These are phyloP conservation scores for Drosophila bocqueti DNA, from an alignment of 1,140 invertebrate species.

Conservation along the genomic window DNA sequence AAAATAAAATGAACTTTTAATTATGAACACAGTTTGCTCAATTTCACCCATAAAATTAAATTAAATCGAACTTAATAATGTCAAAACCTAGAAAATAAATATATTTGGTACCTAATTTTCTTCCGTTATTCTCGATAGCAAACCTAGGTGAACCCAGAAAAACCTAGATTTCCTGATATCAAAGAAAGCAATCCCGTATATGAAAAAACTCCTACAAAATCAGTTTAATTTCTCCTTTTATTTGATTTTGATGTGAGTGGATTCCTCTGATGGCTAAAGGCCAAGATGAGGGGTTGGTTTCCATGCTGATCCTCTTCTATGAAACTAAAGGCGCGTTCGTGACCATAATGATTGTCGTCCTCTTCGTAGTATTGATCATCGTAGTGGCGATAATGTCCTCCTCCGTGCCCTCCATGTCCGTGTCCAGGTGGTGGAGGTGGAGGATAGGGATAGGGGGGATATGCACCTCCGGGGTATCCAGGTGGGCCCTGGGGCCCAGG, in stretches of 20 bases:
- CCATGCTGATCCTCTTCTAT: slow-evolving; percentile 5
- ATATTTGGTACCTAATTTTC: too few species aligned
- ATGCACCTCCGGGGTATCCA: slow-evolving; percentile 49
- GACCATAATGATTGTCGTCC: slow-evolving; percentile 13
- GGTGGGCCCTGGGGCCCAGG: slow-evolving; percentile 69
- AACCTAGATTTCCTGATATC: too few species aligned
- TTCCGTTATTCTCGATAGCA: too few species aligned
- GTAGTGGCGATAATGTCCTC: slow-evolving; percentile 13
- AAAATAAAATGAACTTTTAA: too few species aligned
- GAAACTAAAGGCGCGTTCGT: slow-evolving; percentile 23
- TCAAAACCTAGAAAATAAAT: too few species aligned
- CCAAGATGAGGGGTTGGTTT: slow-evolving; percentile 25
- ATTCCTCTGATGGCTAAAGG: slow-evolving; percentile 33
- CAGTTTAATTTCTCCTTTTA: slow-evolving; percentile 24
- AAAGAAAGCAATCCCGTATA: too few species aligned
- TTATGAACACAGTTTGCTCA: too few species aligned
- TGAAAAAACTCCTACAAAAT: not conserved
- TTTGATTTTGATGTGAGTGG: slow-evolving; percentile 24
- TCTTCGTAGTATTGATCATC: slow-evolving; percentile 16
- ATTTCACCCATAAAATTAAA: too few species aligned
- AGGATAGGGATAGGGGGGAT: slow-evolving; percentile 35
- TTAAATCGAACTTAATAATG: too few species aligned
- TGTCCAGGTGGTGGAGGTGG: slow-evolving; percentile 38
- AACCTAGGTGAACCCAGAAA: too few species aligned
- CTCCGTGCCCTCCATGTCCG: slow-evolving; percentile 37